phyloP scores from a whole-genome alignment of 2,113 vertebrate genomes.

The Dermatemys mawii region DNA sequence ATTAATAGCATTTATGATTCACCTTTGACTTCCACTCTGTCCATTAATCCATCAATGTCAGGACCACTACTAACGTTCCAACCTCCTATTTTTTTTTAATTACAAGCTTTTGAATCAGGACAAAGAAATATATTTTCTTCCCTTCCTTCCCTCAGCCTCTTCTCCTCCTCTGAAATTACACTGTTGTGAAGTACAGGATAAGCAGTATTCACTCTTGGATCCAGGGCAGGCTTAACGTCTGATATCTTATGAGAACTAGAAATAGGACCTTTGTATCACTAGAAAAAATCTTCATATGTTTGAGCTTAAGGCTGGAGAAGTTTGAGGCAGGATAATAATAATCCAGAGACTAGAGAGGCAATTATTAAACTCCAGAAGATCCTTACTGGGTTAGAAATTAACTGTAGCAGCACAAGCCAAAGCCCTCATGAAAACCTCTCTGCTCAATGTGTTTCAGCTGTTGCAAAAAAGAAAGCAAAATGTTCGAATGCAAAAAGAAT shows the following conservation, averaged over 20 bases:
- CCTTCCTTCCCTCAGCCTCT: fast-evolving
- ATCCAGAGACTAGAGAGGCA: not conserved
- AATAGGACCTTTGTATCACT: not conserved
- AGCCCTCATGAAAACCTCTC: not conserved
- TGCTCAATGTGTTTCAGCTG: not conserved
- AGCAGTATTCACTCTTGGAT: not conserved
- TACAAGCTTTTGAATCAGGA: too few species aligned
- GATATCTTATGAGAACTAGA: not conserved
- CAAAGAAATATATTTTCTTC: not conserved
- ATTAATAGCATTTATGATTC: not conserved
- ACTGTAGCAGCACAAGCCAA: not conserved
- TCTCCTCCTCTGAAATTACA: not conserved
- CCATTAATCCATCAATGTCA: not conserved
- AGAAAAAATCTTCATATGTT: not conserved
- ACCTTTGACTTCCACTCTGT: not conserved
- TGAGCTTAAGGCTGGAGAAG: not conserved
- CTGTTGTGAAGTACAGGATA: not conserved
- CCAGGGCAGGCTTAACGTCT: not conserved
- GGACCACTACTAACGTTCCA: not conserved
- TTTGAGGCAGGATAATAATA: not conserved
- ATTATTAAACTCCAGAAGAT: not conserved
- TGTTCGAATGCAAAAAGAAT: not conserved
- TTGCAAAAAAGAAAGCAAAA: not conserved
- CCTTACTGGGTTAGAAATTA: not conserved
- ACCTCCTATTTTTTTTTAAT: too few species aligned